phyloP scores from a whole-genome alignment of 2,888 invertebrate genomes.

The Micoletzkya japonica region DNA sequence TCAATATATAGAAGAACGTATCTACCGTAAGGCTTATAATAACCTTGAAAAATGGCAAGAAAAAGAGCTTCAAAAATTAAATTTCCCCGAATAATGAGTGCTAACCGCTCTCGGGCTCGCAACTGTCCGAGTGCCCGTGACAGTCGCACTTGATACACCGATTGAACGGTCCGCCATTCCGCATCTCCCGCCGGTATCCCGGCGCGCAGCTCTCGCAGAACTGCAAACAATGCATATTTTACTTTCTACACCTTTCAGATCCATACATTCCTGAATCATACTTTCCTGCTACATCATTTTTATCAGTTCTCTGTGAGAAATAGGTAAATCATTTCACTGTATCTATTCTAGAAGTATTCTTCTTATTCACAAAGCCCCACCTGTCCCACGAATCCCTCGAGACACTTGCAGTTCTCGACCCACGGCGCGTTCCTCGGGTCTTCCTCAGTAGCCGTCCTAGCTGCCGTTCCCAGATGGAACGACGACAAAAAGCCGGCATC shows the following conservation, averaged over 20 bases:
- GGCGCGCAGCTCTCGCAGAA: conserved; percentile 96
- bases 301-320: too few relatives aligned
- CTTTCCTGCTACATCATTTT: too few relatives aligned
- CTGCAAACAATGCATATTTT: too few relatives aligned
- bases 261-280: too few relatives aligned
- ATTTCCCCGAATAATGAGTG: background rate
- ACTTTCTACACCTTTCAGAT: too few relatives aligned
- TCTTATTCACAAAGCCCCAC: too few relatives aligned
- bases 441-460: conserved; percentile 67
- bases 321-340: too few relatives aligned
- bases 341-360: too few relatives aligned
- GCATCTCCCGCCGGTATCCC: conserved; percentile 87
- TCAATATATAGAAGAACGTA: too few relatives aligned
- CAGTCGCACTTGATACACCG: conserved; percentile 94
- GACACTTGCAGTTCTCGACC: conserved; percentile 92
- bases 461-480: conserved; percentile 84
- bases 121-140: conserved; percentile 91
- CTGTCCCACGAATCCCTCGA: conserved; percentile 69
- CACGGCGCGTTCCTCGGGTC: conserved; percentile 76
- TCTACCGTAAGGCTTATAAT: too few relatives aligned
- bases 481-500: conserved; percentile 85
- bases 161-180: conserved; percentile 86
- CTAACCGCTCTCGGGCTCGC: conserved; percentile 86
- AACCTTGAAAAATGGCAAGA: background rate
- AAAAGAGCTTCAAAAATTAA: background rate